Base-by-base conservation (phyloP, 2,113 vertebrate genomes). In the Megalops atlanticus region DNA sequence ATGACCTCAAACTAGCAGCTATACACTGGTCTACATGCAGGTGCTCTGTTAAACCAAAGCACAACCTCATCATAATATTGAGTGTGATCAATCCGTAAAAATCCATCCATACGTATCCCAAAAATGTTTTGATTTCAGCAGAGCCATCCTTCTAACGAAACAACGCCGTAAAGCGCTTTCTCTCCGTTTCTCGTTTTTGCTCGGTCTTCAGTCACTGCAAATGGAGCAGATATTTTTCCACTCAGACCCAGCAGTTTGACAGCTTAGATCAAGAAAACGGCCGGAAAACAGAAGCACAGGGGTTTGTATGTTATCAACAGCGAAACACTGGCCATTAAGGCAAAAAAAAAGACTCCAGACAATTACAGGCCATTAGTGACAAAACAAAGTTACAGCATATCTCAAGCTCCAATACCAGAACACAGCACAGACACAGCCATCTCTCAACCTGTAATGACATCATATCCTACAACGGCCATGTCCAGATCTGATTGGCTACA, bases 91-190 rank as follows among this genome's bases (percentile, higher is more conserved):
- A 91, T 87, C 89, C 77, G 83, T 21, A 83, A 72, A 79, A 86
- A 89, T 84, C 86, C 69, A 82, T 87, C 82, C 87, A 81, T 86
- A 90, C 91, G 91, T 87, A 90, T 69, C 85, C 84, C 82, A 83
- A 79, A 91, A 90, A 91, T 83, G 72, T 76, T 89, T 86, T 84
- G 88, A 90, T 93, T 90, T 86, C 88, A 82, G 10, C 77, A 80
- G 84, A 90, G 88, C 87, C 87, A 92, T 91, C 80, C 77, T 78
- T 86, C 87, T 91, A 90, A 88, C 79, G 88, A 87, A 64, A 78
- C 76, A 85, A 87, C 82, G 72, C 82, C 81, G 81, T 80, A 80
- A 49, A 80, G 82, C 77, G 76, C 58, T 31, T 43, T n/a, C 73
- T 69, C 58, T 35, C 24, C 47, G 21, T 69, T 11, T 79, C 79